Conservation (phyloP, 2,113 vertebrate genomes). For the Thryonomys swinderianus region DNA sequence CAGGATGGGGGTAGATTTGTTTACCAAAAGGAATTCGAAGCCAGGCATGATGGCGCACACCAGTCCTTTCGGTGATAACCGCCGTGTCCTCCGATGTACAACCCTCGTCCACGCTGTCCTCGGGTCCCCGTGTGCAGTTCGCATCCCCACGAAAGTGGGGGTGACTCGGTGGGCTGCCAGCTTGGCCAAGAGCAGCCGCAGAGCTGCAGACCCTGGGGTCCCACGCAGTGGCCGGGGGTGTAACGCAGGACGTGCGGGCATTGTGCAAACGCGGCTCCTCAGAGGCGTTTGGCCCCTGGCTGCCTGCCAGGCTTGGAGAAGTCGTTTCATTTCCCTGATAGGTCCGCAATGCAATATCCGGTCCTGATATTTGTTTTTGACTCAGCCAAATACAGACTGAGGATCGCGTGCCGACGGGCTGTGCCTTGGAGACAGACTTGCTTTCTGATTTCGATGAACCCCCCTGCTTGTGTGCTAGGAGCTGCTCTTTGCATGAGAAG, state of each 20-base stretch:
- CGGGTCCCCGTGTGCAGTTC: neutral
- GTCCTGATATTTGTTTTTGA: neutral
- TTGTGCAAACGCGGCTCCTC: neutral
- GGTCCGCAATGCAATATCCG: neutral
- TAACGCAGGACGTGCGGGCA: fast-evolving
- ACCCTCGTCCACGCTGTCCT: fast-evolving
- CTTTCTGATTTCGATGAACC: neutral
- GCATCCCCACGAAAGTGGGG: neutral
- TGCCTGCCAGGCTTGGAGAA: neutral
- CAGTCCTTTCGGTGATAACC: neutral
- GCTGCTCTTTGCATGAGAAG: neutral
- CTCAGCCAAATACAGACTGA: neutral
- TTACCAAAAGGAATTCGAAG: neutral
- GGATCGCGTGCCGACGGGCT: neutral
- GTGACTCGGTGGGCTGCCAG: neutral
- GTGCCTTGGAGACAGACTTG: neutral
- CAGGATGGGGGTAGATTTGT: neutral
- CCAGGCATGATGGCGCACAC: neutral
- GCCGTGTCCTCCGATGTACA: fast-evolving
- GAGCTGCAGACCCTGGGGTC: too few relatives aligned
- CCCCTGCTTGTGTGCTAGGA: neutral
- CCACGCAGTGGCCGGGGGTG: fast-evolving
- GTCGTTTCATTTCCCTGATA: neutral
- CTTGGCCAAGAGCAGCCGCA: fast-evolving
- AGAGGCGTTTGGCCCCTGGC: too few relatives aligned